These are phyloP conservation scores for Eidolon helvum DNA, from an alignment of 2,113 vertebrate genomes.

Conservation along the genomic window DNA sequence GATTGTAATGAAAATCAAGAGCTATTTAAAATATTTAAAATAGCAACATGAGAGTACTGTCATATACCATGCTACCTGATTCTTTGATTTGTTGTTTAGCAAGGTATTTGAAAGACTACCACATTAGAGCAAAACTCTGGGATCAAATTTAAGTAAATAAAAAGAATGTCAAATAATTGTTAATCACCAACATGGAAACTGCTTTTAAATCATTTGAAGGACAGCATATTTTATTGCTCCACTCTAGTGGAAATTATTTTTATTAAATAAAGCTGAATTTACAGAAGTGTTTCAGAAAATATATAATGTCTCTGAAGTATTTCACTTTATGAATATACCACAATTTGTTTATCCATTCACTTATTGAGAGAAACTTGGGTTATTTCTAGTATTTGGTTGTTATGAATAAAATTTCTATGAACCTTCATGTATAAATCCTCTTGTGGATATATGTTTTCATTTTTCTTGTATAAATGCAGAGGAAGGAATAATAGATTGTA, in stretches of 20 bases:
- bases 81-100: neutral
- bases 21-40: neutral
- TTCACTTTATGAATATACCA: neutral
- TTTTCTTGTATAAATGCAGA: neutral
- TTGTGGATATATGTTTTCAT: neutral
- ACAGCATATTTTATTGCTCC: neutral
- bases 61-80: neutral
- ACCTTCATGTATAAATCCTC: neutral
- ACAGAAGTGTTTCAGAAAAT: neutral
- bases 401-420: neutral
- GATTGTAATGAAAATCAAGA: neutral
- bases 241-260: neutral
- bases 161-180: neutral
- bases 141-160: neutral
- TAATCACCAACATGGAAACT: neutral
- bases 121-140: neutral
- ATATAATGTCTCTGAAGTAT: neutral
- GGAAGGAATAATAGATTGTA: neutral
- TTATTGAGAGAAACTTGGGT: neutral
- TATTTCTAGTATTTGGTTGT: neutral
- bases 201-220: neutral
- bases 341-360: neutral
- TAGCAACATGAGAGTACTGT: neutral
- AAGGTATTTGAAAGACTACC: neutral
- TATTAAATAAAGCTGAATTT: neutral